These are phyloP conservation scores for Theocolax elegans DNA, from an alignment of 1,140 invertebrate genomes.

Conservation along the genomic window DNA sequence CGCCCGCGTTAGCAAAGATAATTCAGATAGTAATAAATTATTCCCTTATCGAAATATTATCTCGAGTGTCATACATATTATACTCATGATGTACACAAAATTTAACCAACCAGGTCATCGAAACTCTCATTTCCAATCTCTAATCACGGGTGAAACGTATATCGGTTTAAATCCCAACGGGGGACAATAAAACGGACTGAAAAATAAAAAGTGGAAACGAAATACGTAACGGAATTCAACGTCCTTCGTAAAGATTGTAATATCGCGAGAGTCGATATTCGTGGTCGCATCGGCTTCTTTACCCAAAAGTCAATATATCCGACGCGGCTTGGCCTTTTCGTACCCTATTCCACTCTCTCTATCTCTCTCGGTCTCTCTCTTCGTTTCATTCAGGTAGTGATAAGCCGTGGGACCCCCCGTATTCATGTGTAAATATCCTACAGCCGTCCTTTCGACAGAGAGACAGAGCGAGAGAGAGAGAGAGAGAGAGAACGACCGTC, in stretches of 20 bases:
- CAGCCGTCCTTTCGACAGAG: constrained; percentile 36
- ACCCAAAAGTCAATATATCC: constrained; percentile 24
- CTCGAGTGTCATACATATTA: too few species aligned
- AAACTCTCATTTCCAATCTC: too few species aligned
- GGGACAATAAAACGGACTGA: too few species aligned
- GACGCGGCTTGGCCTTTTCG: too few species aligned
- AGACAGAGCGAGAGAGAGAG: neutral
- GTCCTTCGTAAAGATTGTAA: constrained; percentile 38
- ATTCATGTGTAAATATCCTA: constrained; percentile 57
- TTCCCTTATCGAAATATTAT: too few species aligned
- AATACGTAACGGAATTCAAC: neutral
- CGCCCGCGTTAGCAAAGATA: too few species aligned
- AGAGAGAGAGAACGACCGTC: too few species aligned
- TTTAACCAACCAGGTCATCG: too few species aligned
- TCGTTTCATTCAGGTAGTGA: constrained; percentile 47
- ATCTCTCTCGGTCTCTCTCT: neutral
- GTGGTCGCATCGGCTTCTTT: neutral
- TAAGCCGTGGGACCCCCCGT: constrained; percentile 47
- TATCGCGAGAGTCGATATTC: constrained; percentile 38
- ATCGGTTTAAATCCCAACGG: too few species aligned
- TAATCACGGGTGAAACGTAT: too few species aligned
- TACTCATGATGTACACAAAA: too few species aligned
- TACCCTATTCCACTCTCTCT: neutral
- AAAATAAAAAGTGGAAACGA: neutral
- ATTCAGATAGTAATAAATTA: too few species aligned